Evolutionary conservation across 1,140 invertebrate genomes (phyloP).

Genomic region (Ericerus pela): DNA sequence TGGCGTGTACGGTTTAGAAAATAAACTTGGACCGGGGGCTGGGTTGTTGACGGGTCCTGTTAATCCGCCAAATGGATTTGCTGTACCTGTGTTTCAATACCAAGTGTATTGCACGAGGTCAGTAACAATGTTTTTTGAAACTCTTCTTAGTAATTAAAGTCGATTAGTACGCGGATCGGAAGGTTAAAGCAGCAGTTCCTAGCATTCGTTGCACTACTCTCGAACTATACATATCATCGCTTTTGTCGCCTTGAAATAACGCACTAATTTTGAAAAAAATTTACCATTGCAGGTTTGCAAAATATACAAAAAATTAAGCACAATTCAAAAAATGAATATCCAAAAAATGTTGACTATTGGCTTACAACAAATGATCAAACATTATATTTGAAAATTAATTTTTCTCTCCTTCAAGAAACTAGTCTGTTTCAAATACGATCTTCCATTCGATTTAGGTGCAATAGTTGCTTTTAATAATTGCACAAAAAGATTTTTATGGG

Average conservation of each 20-base stretch:
- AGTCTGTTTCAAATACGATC: too few relatives aligned
- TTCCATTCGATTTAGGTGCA: too few relatives aligned
- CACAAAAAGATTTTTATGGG: too few relatives aligned
- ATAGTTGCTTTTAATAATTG: too few relatives aligned
- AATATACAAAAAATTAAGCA: neutral
- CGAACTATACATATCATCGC: too few relatives aligned
- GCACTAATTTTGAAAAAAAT: neutral
- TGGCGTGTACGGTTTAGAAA: neutral
- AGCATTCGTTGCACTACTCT: too few relatives aligned
- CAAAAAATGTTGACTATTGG: too few relatives aligned
- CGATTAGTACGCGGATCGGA: too few relatives aligned
- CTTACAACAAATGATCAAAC: too few relatives aligned
- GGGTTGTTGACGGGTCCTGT: constrained; percentile 11
- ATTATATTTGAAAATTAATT: too few relatives aligned
- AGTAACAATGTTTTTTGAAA: constrained; percentile 3
- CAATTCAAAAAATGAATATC: neutral
- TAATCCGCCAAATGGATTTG: constrained; percentile 20
- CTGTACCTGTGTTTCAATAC: constrained; percentile 18
- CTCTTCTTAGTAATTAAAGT: neutral
- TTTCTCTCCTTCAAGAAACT: too few relatives aligned
- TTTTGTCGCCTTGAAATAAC: neutral
- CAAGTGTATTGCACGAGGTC: neutral
- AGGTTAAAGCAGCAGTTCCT: too few relatives aligned
- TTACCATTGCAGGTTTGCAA: neutral
- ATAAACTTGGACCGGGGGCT: neutral